Conservation (phyloP, 2,888 invertebrate species). For the Ormyrus labotus region DNA sequence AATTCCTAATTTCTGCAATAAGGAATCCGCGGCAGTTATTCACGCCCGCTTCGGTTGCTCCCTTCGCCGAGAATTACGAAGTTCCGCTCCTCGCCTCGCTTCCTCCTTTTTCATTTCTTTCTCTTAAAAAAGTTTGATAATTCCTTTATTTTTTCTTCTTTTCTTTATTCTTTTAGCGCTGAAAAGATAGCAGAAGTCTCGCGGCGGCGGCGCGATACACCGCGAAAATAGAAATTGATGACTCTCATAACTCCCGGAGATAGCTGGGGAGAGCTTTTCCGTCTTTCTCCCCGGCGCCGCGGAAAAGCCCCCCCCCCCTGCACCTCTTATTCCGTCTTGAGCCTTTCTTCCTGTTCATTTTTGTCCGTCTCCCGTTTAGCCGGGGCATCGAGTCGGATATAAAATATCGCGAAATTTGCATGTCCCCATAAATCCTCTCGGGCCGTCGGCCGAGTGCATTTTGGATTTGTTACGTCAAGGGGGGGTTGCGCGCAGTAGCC, state of each 20-base stretch:
- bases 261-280: conserved; percentile 7
- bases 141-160: conserved; percentile 10
- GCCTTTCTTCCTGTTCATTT: conserved; percentile 34
- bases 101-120: neutral
- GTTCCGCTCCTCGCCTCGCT: conserved; percentile 1
- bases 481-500: neutral
- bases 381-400: conserved; percentile 55
- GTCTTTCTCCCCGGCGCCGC: conserved; percentile 11
- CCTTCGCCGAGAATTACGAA: conserved; percentile 2
- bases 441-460: conserved; percentile 58
- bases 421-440: conserved; percentile 63
- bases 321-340: neutral
- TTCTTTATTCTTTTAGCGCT: conserved; percentile 16
- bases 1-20: neutral
- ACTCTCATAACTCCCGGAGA: conserved; percentile 63
- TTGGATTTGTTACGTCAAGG: conserved; percentile 61
- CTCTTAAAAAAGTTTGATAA: conserved; percentile 35
- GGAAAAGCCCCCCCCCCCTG: neutral
- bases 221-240: conserved; percentile 66
- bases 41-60: conserved; percentile 27
- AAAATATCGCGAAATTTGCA: conserved; percentile 70
- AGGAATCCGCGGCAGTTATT: conserved; percentile 13
- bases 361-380: conserved; percentile 6
- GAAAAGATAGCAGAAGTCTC: conserved; percentile 16
- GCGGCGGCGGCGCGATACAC: neutral